Evolutionary conservation across 2,888 invertebrate genomes (phyloP).

Genomic region (Harpalus rubripes): DNA sequence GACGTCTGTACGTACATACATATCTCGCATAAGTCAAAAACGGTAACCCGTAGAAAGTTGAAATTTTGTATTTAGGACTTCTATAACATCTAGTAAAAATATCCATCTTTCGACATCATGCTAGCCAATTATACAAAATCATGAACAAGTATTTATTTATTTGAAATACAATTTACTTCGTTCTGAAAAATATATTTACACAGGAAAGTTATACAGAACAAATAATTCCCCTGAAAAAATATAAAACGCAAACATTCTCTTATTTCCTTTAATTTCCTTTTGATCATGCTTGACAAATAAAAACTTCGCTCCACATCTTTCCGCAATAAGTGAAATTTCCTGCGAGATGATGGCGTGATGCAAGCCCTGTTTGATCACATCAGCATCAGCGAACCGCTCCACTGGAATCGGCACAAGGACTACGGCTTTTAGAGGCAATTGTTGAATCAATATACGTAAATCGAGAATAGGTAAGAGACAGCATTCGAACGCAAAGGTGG

Average conservation of each 20-base stretch:
- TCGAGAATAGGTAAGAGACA: slow-evolving; percentile 49
- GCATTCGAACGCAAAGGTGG: slow-evolving; percentile 9
- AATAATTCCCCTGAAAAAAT: slow-evolving; percentile 5
- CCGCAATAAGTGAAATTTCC: neutral
- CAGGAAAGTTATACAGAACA: neutral
- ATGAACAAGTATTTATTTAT: too few relatives aligned
- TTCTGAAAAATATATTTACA: neutral
- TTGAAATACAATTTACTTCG: too few relatives aligned
- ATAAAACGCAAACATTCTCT: neutral
- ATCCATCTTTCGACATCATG: too few relatives aligned
- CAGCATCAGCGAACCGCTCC: slow-evolving; percentile 6
- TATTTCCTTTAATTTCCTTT: slow-evolving; percentile 1
- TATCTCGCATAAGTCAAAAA: too few relatives aligned
- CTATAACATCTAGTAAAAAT: too few relatives aligned
- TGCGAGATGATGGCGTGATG: neutral
- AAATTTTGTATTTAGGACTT: too few relatives aligned
- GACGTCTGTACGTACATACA: too few relatives aligned
- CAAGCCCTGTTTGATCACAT: neutral
- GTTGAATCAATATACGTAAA: slow-evolving; percentile 55
- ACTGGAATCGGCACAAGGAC: neutral
- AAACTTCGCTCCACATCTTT: neutral
- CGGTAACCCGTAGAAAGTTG: too few relatives aligned
- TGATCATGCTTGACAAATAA: neutral
- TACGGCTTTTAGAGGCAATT: slow-evolving; percentile 51
- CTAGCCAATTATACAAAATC: too few relatives aligned